Percentiles rank a stretch among this genome's conserved stretches.
Evolutionary conservation across 1,140 invertebrate genomes (phyloP).

Genomic region (Ceratitis capitata): DNA sequence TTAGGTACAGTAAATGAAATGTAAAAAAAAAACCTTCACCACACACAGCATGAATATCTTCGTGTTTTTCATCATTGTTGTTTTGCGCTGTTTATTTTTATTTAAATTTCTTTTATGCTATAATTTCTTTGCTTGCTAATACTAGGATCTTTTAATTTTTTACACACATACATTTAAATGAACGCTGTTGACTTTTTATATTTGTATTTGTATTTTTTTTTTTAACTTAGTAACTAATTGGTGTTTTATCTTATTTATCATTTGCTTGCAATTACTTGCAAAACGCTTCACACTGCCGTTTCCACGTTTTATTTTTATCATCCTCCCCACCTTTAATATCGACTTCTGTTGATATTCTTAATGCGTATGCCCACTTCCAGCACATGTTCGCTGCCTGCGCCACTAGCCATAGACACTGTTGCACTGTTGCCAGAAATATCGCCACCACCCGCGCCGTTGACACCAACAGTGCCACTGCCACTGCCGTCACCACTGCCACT

Average conservation of each 20-base stretch:
- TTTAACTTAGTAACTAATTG: constrained; percentile 35
- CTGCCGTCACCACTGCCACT: constrained; percentile 44
- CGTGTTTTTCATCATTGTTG: constrained; percentile 47
- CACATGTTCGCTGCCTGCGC: constrained; percentile 52
- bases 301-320: background rate
- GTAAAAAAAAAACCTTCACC: no score
- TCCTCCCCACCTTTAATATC: constrained; percentile 47
- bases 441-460: constrained; percentile 27
- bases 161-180: constrained; percentile 43
- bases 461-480: constrained; percentile 38
- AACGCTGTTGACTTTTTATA: constrained; percentile 39
- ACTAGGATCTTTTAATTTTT: constrained; percentile 51
- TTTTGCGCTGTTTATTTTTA: constrained; percentile 9
- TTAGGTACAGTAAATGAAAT: no score
- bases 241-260: constrained; percentile 49
- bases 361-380: constrained; percentile 62
- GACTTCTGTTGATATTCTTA: constrained; percentile 59
- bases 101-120: constrained; percentile 40
- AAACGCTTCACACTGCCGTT: background rate
- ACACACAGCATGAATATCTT: constrained; percentile 53
- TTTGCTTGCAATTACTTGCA: constrained; percentile 11
- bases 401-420: constrained; percentile 36
- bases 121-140: constrained; percentile 43
- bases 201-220: no score
- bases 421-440: constrained; percentile 11